Evolutionary conservation across 2,888 invertebrate genomes (phyloP).

Genomic region (Microctonus hyperodae): DNA sequence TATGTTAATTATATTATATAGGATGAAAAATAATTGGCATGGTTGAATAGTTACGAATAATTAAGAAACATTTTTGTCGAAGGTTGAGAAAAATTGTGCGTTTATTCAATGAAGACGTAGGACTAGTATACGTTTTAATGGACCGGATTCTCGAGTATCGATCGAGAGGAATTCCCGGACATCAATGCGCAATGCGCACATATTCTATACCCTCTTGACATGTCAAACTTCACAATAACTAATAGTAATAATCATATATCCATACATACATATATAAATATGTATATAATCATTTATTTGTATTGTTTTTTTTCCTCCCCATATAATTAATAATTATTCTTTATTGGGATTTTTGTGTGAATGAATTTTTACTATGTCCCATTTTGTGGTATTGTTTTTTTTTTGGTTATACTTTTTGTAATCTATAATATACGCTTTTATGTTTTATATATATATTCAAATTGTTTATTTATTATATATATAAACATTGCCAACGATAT

Average conservation of each 20-base stretch:
- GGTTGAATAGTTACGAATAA: conserved; percentile 31
- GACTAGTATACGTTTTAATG: conserved; percentile 43
- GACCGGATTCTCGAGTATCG: conserved; percentile 24
- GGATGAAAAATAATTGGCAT: background rate
- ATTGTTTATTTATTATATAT: background rate
- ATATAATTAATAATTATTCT: background rate
- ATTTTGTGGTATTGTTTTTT: background rate
- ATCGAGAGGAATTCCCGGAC: conserved; percentile 31
- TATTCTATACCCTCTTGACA: background rate
- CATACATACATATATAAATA: background rate
- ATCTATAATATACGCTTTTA: background rate
- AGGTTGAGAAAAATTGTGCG: conserved; percentile 62
- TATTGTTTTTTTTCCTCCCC: background rate
- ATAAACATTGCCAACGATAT: background rate
- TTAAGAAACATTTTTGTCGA: conserved; percentile 52
- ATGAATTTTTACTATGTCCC: background rate
- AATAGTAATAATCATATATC: conserved; percentile 1
- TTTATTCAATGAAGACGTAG: conserved; percentile 60
- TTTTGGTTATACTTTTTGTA: background rate
- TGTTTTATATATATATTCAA: background rate
- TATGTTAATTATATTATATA: too few relatives aligned
- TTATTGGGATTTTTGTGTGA: background rate
- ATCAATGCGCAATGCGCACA: conserved; percentile 7
- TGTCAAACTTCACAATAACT: conserved; percentile 2
- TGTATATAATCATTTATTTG: background rate